Evolutionary conservation across 2,888 invertebrate genomes (phyloP), one percentile per base, ranked within the genome.

Genomic region (Sesia apiformis): DNA sequence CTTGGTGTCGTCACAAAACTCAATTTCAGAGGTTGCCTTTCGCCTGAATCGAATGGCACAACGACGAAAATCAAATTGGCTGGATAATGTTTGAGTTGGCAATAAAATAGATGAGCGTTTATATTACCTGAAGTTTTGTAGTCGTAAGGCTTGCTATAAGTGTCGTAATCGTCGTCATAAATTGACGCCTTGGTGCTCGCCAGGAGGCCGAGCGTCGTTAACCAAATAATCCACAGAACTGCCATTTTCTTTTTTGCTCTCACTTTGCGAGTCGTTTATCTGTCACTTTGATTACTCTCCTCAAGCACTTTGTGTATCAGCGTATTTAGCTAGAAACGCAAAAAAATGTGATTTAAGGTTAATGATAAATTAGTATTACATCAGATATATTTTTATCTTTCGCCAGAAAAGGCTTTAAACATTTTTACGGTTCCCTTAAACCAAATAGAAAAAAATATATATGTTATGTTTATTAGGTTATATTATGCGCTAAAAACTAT

Each of bases 141-240:
- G 72, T 89, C 85, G 63, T 85, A 85, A 55, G 66, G 60, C 63
- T 80, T 84, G 6, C 86, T 86, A 63, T 86, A 88, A 0, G 78
- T 71, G 61, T 89, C 89, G 70, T 88, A 89, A 59, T 90, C 87
- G 53, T 89, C 87, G 61, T 89, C 87, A 64, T 87, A 88, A 4
- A 87, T 62, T 3, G 87, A 73, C 0, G 80, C 85, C 38, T 39
- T 40, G 39, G 40, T 52, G 58, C 61, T 71, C 46, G 69, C 70
- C 54, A 80, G 62, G 50, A 83, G 69, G 53, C 74, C 69, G 55
- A 75, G 67, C 51, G 72, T 63, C 74, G 6, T 50, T 50, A 50
- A 7, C 50, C 50, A 50, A 50, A 50, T 50, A 38, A 50, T 50
- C 50, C 78, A 76, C 65, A 70, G 68, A 60, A 65, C 61, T 58